Percentiles rank a stretch among this genome's conserved stretches.
Evolutionary conservation across 1,140 invertebrate genomes (phyloP).

Genomic region (Helicorthomorpha holstii): DNA sequence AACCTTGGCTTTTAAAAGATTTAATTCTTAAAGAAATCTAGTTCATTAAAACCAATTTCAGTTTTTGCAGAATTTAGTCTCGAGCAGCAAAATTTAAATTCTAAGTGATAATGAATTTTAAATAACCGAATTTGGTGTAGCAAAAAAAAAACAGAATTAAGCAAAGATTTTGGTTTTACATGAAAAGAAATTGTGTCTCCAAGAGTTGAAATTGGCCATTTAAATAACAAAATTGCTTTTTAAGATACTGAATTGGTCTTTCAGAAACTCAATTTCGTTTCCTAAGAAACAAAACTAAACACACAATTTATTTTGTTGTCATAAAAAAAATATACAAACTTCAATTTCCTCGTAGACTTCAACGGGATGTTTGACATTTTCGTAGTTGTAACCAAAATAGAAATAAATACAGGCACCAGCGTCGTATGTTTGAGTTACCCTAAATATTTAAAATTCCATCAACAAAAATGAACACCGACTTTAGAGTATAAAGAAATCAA

Average conservation of each 20-base stretch:
- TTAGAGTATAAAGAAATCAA: not conserved
- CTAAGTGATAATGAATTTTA: not conserved
- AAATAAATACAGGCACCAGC: conserved; percentile 95
- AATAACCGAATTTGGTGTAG: too few species aligned
- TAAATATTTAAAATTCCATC: conserved; percentile 9
- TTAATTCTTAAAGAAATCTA: too few species aligned
- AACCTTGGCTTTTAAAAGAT: too few species aligned
- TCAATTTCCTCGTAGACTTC: conserved; percentile 58
- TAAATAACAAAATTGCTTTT: conserved; percentile 4
- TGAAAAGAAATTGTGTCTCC: too few species aligned
- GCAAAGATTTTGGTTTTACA: too few species aligned
- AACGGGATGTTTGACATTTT: conserved; percentile 48
- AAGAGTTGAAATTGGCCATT: not conserved
- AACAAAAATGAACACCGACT: not conserved
- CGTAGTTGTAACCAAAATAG: conserved; percentile 85
- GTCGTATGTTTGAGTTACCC: conserved; percentile 95
- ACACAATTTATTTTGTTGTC: conserved; percentile 7
- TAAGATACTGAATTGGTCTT: not conserved
- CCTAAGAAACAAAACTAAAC: conserved; percentile 12
- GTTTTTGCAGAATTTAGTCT: not conserved
- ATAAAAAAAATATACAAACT: conserved; percentile 18
- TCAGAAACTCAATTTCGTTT: not conserved
- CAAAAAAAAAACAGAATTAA: too few species aligned
- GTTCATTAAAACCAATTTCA: too few species aligned
- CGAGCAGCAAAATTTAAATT: not conserved